Evolutionary conservation across 1,140 invertebrate species (phyloP), one percentile per base, ranked within the genome.

Genomic region (Conus betulinus): DNA sequence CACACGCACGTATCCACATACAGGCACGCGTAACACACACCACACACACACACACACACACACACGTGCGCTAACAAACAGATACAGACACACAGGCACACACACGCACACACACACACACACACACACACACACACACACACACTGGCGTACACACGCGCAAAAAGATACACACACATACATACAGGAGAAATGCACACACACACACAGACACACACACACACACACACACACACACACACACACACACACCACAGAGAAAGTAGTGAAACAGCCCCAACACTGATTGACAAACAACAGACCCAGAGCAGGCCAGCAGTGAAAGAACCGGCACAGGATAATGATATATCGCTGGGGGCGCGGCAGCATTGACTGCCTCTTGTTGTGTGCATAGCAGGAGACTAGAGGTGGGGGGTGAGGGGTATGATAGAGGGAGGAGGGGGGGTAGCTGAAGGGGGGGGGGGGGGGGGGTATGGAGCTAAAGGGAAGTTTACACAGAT

Each of bases 401-500:
- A 60, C 8, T 8, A 15, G 57, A 60, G 57, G 57, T 8, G 57
- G 57, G 55, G 57, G 57, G 57, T 15, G 76, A 39, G n/a, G 57
- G 27, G 76, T 7, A 39, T 5, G 81, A 55, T 39, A 83, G 81
- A 23, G n/a, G 52, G 52, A 57, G 15, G 20, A 52, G 17, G 81
- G 7, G 81, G 7, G 78, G 27, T 17, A 13, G 78, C 11, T 5
- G 17, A 23, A 83, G 52, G 20, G 81, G 51, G 15, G 52, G 52
- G 20, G 52, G 51, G 52, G 17, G n/a, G 8, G 81, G 52, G 17
- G 55, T 39, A 39, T 39, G 39, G 81, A 5, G 5, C 25, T 78
- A 78, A 78, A 51, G 79, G 51, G 79, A 53, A 51, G 79, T 81
- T 52, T 81, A 81, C 79, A 81, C 39, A 78, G 85, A 87, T 87